Percentiles rank a stretch among this genome's conserved stretches.
phyloP scores from a whole-genome alignment of 1,140 invertebrate genomes.

The Bombus vancouverensis region DNA sequence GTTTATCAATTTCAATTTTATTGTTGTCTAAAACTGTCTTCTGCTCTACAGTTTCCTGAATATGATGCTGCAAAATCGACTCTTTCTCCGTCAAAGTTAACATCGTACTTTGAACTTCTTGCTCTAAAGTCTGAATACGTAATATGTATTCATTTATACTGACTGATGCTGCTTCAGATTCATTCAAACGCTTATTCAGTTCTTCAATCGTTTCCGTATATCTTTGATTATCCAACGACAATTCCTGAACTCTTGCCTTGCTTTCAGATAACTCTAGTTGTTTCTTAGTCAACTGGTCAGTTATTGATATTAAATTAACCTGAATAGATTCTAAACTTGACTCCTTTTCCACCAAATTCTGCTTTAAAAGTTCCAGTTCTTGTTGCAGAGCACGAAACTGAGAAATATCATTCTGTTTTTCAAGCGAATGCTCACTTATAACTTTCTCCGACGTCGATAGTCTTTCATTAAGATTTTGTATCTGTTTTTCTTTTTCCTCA shows the following conservation, averaged over 20 bases:
- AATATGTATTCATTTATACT: slow-evolving; percentile 47
- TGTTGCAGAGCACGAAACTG: slow-evolving; percentile 34
- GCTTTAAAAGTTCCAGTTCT: slow-evolving; percentile 49
- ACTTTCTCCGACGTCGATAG: slow-evolving; percentile 14
- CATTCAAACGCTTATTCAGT: slow-evolving; percentile 62
- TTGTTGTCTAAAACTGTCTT: background rate
- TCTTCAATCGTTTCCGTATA: slow-evolving; percentile 57
- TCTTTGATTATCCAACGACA: slow-evolving; percentile 62
- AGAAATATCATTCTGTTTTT: background rate
- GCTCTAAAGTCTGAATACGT: slow-evolving; percentile 69
- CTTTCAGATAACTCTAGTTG: slow-evolving; percentile 41
- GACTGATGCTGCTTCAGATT: slow-evolving; percentile 36
- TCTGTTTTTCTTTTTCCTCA: slow-evolving; percentile 50
- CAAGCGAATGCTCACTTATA: background rate
- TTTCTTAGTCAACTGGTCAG: slow-evolving; percentile 52
- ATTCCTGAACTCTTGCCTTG: slow-evolving; percentile 60
- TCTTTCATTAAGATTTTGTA: slow-evolving; percentile 33
- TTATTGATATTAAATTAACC: slow-evolving; percentile 43
- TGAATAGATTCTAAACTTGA: slow-evolving; percentile 54
- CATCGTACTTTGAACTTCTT: slow-evolving; percentile 58
- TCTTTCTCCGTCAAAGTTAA: slow-evolving; percentile 57
- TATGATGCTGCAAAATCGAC: slow-evolving; percentile 31
- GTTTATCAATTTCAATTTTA: slow-evolving; percentile 5
- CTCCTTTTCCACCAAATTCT: slow-evolving; percentile 64
- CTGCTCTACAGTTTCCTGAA: slow-evolving; percentile 28